Percentiles rank a stretch among this genome's conserved stretches.
phyloP scores from a whole-genome alignment of 2,113 vertebrate species.

The rabbit (Oryctolagus cuniculus) region DNA sequence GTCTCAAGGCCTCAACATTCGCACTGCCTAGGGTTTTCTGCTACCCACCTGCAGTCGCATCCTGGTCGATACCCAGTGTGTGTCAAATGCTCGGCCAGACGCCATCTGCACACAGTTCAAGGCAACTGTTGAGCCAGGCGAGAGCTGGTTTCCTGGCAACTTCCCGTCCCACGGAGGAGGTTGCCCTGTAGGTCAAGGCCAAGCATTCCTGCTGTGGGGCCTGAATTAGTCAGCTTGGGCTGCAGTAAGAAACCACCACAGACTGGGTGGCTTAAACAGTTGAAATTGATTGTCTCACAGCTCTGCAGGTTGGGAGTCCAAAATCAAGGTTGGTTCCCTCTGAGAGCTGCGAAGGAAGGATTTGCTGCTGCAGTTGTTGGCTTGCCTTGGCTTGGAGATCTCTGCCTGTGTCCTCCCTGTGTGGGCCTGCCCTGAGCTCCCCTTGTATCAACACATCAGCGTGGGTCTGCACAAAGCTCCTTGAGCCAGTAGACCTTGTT shows the following conservation, averaged over 20 bases:
- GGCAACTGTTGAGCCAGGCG: not conserved
- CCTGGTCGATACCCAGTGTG: not conserved
- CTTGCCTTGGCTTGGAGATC: not conserved
- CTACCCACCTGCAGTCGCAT: not conserved
- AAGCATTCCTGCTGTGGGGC: not conserved
- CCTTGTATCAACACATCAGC: not conserved
- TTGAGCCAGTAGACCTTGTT: not conserved
- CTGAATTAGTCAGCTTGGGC: not conserved
- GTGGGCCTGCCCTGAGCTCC: not conserved
- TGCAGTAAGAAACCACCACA: no score
- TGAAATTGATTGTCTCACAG: no score
- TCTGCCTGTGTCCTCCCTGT: not conserved
- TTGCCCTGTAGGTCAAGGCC: not conserved
- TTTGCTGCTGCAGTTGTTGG: no score
- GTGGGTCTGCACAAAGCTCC: slow-evolving; percentile 2
- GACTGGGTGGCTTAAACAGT: no score
- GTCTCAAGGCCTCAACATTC: not conserved
- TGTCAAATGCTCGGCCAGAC: not conserved
- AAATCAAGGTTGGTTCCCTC: not conserved
- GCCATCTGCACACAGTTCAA: not conserved
- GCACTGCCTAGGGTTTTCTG: not conserved
- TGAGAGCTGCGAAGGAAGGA: no score
- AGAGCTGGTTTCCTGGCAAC: not conserved
- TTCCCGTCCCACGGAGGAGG: not conserved
- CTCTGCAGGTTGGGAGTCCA: no score